Evolutionary conservation across 2,113 vertebrate species (phyloP), one percentile per base, ranked within the genome.

Genomic region (Orcinus orca): DNA sequence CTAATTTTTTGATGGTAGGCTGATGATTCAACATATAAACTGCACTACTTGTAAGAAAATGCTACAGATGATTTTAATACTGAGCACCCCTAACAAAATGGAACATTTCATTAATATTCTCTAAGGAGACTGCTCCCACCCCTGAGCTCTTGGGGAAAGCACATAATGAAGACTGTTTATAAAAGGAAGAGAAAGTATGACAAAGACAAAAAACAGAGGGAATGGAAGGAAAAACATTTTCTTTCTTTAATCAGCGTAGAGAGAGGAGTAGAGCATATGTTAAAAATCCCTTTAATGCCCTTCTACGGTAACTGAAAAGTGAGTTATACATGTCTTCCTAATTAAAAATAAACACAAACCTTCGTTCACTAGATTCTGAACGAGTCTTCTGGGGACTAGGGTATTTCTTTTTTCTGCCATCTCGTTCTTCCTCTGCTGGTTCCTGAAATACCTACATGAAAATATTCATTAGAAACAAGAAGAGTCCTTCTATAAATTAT

Each of bases 331-430:
- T n/a, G 15, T 41, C 70, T 85, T 93, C 25, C 63, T 63, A 76
- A 97, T 90, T 95, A 95, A 93, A 98, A 53, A 95, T 74, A 96
- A 95, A 97, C 38, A 98, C 98, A 93, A 98, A 99, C 99, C 99
- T 99, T 95, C 99, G 99, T 79, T 99, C 99, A 68, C 98, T 99
- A 97, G 99, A 99, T 97, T 99, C 99, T 53, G 98, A 63, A 82
- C 99, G 99, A 97, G 98, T 99, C 97, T 99, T 99, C 98, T 99
- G 98, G 0, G 99, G 99, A 98, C 99, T 99, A 96, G 98, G 98
- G 82, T 98, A 98, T 97, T 99, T 99, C 98, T 99, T 99, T 95
- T 99, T 99, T 98, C 99, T 99, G 98, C 97, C 95, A 76, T 99
- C 99, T 97, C 99, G 97, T 53, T 99, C 99, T 86, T 99, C 99